These are phyloP conservation scores for Nephrocerus scutellatus DNA, from an alignment of 2,888 invertebrate species.

Conservation along the genomic window DNA sequence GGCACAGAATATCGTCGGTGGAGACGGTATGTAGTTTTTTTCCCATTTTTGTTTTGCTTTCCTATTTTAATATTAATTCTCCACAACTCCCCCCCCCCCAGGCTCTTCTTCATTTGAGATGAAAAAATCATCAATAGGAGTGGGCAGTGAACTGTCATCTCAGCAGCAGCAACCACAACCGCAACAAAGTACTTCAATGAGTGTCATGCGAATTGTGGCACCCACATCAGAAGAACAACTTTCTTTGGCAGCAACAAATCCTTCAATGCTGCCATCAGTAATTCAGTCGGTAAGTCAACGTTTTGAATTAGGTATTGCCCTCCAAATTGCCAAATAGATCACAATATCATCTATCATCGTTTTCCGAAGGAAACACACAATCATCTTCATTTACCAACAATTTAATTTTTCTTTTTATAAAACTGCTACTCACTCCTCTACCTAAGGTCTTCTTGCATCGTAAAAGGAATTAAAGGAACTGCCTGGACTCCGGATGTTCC, in stretches of 20 bases:
- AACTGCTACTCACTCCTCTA: too few relatives aligned
- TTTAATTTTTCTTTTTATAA: too few relatives aligned
- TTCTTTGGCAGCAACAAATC: conserved; percentile 45
- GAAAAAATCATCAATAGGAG: conserved; percentile 9
- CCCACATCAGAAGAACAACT: conserved; percentile 39
- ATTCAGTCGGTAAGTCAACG: conserved; percentile 45
- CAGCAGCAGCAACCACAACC: conserved; percentile 11
- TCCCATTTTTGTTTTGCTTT: conserved; percentile 17
- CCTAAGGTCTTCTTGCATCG: too few relatives aligned
- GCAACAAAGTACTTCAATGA: neutral
- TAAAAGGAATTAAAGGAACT: too few relatives aligned
- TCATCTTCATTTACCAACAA: neutral
- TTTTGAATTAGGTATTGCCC: neutral
- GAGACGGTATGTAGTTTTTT: conserved; percentile 3
- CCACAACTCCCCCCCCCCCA: conserved; percentile 13
- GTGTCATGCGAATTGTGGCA: conserved; percentile 10
- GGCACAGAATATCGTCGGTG: conserved; percentile 28
- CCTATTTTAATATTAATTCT: conserved; percentile 8
- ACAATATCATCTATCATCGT: neutral
- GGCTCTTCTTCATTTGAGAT: conserved; percentile 10
- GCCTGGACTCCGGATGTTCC: too few relatives aligned
- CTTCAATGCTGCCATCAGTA: conserved; percentile 42
- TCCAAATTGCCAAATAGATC: too few relatives aligned
- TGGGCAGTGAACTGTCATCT: conserved; percentile 11
- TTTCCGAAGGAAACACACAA: too few relatives aligned